These are phyloP conservation scores for Pristionchus fissidentatus DNA, from an alignment of 2,888 invertebrate genomes.

Conservation along the genomic window DNA sequence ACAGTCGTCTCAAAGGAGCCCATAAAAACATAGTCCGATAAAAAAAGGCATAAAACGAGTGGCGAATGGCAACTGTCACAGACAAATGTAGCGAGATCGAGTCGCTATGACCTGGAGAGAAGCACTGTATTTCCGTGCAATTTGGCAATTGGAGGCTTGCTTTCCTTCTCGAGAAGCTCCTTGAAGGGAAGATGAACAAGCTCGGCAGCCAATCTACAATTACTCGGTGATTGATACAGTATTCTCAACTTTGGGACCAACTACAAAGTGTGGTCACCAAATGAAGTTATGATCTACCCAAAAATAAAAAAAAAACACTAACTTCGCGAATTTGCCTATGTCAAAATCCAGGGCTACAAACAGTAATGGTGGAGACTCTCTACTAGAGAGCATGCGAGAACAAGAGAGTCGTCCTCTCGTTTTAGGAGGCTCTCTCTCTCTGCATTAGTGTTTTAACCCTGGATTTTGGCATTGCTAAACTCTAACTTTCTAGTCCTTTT, in stretches of 20 bases:
- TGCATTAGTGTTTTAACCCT: too few species aligned
- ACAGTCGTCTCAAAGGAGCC: background rate
- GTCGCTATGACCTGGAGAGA: slow-evolving; percentile 41
- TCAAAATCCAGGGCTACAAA: too few species aligned
- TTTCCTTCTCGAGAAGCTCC: slow-evolving; percentile 28
- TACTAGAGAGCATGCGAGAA: too few species aligned
- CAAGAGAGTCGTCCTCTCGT: too few species aligned
- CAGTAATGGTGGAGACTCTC: too few species aligned
- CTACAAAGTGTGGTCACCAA: background rate
- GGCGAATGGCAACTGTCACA: background rate
- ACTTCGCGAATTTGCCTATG: too few species aligned
- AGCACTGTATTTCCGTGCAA: slow-evolving; percentile 26
- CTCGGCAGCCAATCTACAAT: slow-evolving; percentile 29
- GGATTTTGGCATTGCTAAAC: background rate
- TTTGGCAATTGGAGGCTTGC: background rate
- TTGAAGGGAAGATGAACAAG: slow-evolving; percentile 44
- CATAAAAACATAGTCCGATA: background rate
- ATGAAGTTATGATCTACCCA: background rate
- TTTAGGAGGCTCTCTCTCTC: too few species aligned
- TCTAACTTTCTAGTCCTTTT: too few species aligned
- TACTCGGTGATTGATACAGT: background rate
- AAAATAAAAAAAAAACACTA: too few species aligned
- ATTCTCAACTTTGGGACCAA: background rate
- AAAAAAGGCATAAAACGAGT: background rate
- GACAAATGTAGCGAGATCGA: background rate